Conservation (phyloP, 2,113 vertebrate genomes). For the Salvator merianae region DNA sequence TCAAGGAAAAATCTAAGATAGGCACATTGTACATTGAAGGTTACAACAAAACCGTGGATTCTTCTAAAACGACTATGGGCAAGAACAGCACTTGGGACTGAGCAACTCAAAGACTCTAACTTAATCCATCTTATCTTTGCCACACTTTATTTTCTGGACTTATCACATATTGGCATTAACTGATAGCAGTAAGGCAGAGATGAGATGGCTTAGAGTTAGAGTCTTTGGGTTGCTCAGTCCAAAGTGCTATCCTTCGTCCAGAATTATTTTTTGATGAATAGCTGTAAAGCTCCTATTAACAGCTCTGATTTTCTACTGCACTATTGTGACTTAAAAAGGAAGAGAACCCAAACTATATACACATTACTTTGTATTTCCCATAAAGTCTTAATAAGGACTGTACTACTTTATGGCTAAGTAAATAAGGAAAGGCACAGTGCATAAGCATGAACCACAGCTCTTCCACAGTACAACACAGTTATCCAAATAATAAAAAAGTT, state of each 20-base stretch:
- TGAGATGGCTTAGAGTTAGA: no score
- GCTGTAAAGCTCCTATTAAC: not conserved
- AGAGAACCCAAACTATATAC: not conserved
- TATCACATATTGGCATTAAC: not conserved
- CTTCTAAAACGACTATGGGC: not conserved
- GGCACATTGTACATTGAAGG: not conserved
- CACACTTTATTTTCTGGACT: not conserved
- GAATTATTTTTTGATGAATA: no score
- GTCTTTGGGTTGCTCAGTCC: no score
- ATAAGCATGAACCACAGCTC: not conserved
- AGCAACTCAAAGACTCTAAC: not conserved
- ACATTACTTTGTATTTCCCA: not conserved
- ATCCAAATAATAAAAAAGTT: not conserved
- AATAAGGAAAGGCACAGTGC: not conserved
- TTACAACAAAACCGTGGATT: not conserved
- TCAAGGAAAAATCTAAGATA: not conserved
- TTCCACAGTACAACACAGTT: not conserved
- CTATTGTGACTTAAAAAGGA: not conserved
- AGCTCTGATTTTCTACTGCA: not conserved
- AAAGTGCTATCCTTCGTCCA: no score
- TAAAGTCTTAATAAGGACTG: not conserved
- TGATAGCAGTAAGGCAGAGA: no score
- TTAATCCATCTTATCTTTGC: not conserved
- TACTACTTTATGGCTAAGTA: no score
- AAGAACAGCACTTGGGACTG: not conserved